Evolutionary conservation across 1,140 invertebrate genomes (phyloP).

Genomic region (Popillia japonica): DNA sequence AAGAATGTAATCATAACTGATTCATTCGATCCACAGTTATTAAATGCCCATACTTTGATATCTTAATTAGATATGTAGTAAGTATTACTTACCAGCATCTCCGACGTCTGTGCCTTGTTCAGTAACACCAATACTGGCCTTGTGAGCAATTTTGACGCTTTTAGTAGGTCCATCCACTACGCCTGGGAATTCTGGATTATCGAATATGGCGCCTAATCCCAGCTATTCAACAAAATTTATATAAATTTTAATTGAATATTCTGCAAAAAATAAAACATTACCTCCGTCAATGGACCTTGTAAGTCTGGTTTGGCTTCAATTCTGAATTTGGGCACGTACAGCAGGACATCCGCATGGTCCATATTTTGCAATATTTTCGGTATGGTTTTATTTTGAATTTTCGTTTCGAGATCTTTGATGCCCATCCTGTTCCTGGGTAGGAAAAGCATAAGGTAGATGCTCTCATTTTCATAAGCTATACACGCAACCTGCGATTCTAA

Average conservation of each 20-base stretch:
- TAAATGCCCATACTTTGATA: no score
- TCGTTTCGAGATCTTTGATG: constrained; percentile 56
- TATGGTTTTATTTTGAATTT: constrained; percentile 51
- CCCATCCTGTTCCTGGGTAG: constrained; percentile 71
- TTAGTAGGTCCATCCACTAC: neutral
- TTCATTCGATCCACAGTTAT: no score
- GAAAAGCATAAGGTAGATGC: constrained; percentile 72
- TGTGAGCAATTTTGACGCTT: neutral
- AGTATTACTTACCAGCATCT: constrained; percentile 2
- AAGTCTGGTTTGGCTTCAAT: constrained; percentile 70
- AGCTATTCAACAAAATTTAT: neutral
- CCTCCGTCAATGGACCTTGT: constrained; percentile 65
- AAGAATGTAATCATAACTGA: no score
- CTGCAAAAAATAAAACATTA: constrained; percentile 52
- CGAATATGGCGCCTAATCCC: neutral
- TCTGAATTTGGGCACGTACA: constrained; percentile 74
- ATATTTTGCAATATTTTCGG: constrained; percentile 50
- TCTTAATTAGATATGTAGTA: no score
- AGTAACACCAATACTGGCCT: neutral
- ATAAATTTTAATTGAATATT: neutral
- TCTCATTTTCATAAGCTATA: constrained; percentile 66
- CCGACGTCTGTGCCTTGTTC: neutral
- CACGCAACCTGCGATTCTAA: constrained; percentile 66
- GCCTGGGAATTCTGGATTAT: neutral
- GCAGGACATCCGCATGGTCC: constrained; percentile 47